A percentile compares a stretch with the other conserved stretches of the same genome.
phyloP scores from a whole-genome alignment of 2,888 invertebrate genomes.

The Allolobophora icterica region DNA sequence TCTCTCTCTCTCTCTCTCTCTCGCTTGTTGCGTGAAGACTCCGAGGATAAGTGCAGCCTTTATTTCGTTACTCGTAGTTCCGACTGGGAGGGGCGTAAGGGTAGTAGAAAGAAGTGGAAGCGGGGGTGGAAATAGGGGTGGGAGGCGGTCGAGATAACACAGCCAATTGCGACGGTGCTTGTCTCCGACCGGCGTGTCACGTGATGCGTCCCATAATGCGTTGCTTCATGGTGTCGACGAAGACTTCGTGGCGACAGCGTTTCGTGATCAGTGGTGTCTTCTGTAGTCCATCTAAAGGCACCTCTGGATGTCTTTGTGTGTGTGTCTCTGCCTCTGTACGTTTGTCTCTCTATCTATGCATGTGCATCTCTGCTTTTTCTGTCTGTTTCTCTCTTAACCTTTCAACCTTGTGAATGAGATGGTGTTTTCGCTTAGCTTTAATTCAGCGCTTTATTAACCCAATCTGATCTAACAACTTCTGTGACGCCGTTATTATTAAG shows the following conservation, averaged over 20 bases:
- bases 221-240: not conserved
- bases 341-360: not conserved
- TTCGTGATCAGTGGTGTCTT: not conserved
- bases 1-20: not conserved
- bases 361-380: no score
- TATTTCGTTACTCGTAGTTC: not conserved
- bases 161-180: slow-evolving; percentile 11
- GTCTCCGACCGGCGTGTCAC: not conserved
- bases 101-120: not conserved
- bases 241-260: not conserved
- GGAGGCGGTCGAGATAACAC: not conserved
- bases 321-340: not conserved
- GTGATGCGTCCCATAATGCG: slow-evolving; percentile 17
- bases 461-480: no score
- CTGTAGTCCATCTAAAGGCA: not conserved
- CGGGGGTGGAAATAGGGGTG: not conserved
- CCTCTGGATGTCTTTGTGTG: not conserved
- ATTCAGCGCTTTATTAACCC: no score
- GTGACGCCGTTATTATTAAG: no score
- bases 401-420: no score
- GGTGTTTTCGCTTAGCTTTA: no score
- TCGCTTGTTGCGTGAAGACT: not conserved
- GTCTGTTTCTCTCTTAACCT: no score
- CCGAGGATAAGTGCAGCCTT: not conserved
- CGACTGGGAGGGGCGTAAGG: not conserved